A percentile compares a stretch with the other conserved stretches of the same genome.
phyloP scores from a whole-genome alignment of 2,113 vertebrate genomes.

The Myotis davidii region DNA sequence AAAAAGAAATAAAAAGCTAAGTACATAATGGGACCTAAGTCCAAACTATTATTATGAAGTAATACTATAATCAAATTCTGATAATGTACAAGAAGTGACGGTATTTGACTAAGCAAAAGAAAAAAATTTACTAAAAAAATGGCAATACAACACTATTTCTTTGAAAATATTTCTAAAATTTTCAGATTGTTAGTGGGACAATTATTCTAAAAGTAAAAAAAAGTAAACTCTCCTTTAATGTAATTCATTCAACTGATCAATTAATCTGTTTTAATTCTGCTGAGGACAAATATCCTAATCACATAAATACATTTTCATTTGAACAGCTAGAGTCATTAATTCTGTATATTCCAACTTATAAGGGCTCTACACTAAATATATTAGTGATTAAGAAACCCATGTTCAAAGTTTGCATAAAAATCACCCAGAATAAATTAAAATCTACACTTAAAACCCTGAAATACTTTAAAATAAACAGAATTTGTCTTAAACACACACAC shows the following conservation, averaged over 20 bases:
- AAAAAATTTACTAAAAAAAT: slow-evolving; percentile 35
- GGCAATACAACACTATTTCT: neutral
- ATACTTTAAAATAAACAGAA: slow-evolving; percentile 46
- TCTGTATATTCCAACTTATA: neutral
- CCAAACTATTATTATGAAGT: neutral
- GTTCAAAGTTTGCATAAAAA: neutral
- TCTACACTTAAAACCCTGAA: slow-evolving; percentile 25
- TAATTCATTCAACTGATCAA: neutral
- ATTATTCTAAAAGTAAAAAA: neutral
- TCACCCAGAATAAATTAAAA: slow-evolving; percentile 22
- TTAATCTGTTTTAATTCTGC: neutral
- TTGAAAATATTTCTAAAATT: slow-evolving; percentile 24
- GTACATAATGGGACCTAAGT: neutral
- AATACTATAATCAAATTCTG: slow-evolving; percentile 13
- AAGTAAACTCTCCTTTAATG: neutral
- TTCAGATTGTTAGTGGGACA: neutral
- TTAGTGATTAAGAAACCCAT: neutral
- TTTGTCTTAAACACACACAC: neutral
- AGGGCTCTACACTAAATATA: neutral
- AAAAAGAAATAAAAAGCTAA: slow-evolving; percentile 45
- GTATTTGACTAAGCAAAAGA: neutral
- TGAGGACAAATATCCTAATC: neutral
- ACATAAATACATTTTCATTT: neutral
- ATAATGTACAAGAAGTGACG: neutral
- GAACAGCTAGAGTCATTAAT: neutral